phyloP scores from a whole-genome alignment of 2,888 invertebrate species.

The Drosophila tanythrix region DNA sequence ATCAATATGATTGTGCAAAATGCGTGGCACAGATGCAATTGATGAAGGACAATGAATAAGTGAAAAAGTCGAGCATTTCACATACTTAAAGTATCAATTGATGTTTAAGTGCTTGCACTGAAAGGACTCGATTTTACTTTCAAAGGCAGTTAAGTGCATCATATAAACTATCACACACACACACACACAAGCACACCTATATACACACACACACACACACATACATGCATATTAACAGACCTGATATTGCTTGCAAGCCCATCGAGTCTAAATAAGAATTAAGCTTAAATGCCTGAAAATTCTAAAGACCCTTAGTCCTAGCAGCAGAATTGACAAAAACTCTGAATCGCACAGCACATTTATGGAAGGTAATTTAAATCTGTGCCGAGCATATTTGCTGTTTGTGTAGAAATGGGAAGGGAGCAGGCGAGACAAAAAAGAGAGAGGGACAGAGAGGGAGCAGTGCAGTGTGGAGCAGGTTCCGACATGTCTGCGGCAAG shows the following conservation, averaged over 20 bases:
- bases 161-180: background rate
- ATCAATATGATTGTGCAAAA: background rate
- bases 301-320: conserved; percentile 14
- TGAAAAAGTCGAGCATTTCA: background rate
- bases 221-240: background rate
- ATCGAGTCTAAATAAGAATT: conserved; percentile 7
- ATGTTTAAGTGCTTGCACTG: too few species aligned
- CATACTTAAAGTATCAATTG: background rate
- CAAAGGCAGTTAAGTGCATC: background rate
- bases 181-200: background rate
- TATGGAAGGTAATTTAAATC: background rate
- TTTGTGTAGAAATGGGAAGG: conserved; percentile 5
- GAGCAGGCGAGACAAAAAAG: too few species aligned
- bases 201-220: background rate
- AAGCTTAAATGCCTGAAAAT: conserved; percentile 12
- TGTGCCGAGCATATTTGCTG: background rate
- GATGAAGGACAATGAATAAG: background rate
- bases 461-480: background rate
- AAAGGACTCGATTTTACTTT: background rate
- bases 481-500: conserved; percentile 10
- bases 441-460: background rate
- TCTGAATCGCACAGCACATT: background rate
- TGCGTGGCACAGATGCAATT: background rate
- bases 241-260: conserved; percentile 12
- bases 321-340: background rate